Percentiles rank a stretch among this genome's conserved stretches.
These are phyloP conservation scores for Rhodinocichla rosea DNA, from an alignment of 2,113 vertebrate species.

Conservation along the genomic window DNA sequence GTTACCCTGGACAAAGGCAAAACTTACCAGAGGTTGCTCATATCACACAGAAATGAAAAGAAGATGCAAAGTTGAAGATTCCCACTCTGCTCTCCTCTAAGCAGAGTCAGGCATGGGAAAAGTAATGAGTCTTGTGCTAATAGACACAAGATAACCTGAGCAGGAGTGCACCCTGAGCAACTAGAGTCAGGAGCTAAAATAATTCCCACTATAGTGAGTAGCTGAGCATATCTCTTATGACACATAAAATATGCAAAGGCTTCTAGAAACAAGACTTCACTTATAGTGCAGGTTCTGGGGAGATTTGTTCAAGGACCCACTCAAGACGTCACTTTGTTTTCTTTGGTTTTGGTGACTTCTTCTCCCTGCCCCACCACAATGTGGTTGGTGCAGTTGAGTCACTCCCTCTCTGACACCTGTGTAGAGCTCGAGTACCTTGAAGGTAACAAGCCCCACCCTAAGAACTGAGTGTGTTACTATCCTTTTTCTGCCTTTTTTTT, in stretches of 20 bases:
- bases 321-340: not conserved
- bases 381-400: too few species aligned
- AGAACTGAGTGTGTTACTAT: not conserved
- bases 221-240: not conserved
- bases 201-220: accelerated
- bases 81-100: not conserved
- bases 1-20: not conserved
- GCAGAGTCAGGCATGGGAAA: not conserved
- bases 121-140: not conserved
- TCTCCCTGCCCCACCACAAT: accelerated
- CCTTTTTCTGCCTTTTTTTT: not conserved
- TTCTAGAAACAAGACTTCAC: not conserved
- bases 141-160: not conserved
- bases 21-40: not conserved
- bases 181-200: not conserved
- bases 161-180: not conserved
- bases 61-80: not conserved
- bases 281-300: not conserved
- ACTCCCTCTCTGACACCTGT: not conserved
- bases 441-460: not conserved
- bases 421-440: not conserved
- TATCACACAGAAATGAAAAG: not conserved
- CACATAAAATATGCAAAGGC: not conserved
- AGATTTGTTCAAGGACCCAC: not conserved
- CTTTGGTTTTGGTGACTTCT: not conserved